Percentiles rank a stretch among this genome's conserved stretches.
phyloP scores from a whole-genome alignment of 2,888 invertebrate species.

The Thumatha senex region DNA sequence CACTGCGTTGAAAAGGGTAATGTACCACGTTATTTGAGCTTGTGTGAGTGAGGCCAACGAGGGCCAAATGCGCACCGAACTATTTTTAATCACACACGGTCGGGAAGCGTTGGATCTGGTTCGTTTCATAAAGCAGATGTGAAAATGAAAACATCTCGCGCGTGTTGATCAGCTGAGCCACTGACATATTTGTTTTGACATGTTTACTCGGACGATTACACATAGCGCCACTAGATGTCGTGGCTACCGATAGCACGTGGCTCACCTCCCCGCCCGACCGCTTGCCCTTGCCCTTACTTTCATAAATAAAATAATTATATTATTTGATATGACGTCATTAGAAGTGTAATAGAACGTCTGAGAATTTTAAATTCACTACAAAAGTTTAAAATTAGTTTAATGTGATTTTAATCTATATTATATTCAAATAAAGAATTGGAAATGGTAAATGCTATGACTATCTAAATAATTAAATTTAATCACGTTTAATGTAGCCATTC shows the following conservation, averaged over 20 bases:
- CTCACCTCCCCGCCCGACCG: slow-evolving; percentile 13
- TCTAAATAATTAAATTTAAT: not conserved
- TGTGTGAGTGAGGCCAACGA: slow-evolving; percentile 62
- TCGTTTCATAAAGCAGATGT: slow-evolving; percentile 45
- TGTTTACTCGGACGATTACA: slow-evolving; percentile 70
- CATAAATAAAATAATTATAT: not conserved
- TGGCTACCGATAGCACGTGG: slow-evolving; percentile 40
- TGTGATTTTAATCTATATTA: too few relatives aligned
- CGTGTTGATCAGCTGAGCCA: slow-evolving; percentile 79
- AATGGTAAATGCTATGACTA: too few relatives aligned
- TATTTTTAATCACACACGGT: slow-evolving; percentile 74
- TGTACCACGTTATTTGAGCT: slow-evolving; percentile 78
- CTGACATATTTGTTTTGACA: slow-evolving; percentile 70
- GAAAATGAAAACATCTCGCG: slow-evolving; percentile 46
- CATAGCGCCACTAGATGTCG: slow-evolving; percentile 70
- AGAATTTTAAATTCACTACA: too few relatives aligned
- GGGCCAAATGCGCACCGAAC: slow-evolving; percentile 77
- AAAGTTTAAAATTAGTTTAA: too few relatives aligned
- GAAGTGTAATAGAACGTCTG: too few relatives aligned
- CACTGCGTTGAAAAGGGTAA: slow-evolving; percentile 98
- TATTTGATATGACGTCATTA: not conserved
- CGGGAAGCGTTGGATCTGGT: slow-evolving; percentile 60
- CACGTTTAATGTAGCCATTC: not conserved
- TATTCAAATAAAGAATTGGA: too few relatives aligned
- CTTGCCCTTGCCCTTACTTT: slow-evolving; percentile 37